Percentiles rank a stretch among this genome's conserved stretches.
Evolutionary conservation across 1,140 invertebrate species (phyloP).

Genomic region (Pectinophora gossypiella): DNA sequence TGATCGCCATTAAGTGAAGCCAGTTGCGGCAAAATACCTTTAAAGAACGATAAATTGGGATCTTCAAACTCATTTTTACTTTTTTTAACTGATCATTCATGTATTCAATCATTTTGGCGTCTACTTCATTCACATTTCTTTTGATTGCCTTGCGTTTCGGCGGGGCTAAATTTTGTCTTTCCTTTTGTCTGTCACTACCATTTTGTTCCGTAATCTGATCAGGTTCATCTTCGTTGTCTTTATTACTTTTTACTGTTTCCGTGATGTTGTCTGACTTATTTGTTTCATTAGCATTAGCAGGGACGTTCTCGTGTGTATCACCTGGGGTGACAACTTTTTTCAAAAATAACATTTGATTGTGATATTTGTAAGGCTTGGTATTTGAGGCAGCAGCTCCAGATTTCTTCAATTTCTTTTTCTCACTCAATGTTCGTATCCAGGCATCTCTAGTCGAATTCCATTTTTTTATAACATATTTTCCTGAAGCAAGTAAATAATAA

Average conservation of each 20-base stretch:
- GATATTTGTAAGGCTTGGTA: constrained; percentile 18
- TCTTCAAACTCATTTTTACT: constrained; percentile 7
- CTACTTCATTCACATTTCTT: constrained; percentile 7
- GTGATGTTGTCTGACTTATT: constrained; percentile 8
- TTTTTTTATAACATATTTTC: constrained; percentile 9
- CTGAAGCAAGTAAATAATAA: constrained; percentile 9
- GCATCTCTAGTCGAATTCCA: constrained; percentile 4
- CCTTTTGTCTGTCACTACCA: constrained; percentile 7
- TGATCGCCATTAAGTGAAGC: constrained; percentile 9
- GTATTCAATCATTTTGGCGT: constrained; percentile 6
- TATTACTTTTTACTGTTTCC: constrained; percentile 6
- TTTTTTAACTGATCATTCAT: constrained; percentile 4
- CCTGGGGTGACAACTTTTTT: constrained; percentile 19
- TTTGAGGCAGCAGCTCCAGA: constrained; percentile 14
- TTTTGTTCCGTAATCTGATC: constrained; percentile 1
- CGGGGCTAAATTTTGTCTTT: constrained; percentile 7
- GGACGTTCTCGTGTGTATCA: constrained; percentile 19
- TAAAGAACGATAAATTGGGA: constrained; percentile 11
- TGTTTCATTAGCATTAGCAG: too few relatives aligned
- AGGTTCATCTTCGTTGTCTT: constrained; percentile 6
- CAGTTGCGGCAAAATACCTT: constrained; percentile 9
- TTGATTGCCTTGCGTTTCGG: constrained; percentile 4
- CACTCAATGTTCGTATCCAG: constrained; percentile 4
- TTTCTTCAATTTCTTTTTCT: constrained; percentile 9
- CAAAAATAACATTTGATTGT: constrained; percentile 23